Conservation (phyloP, 2,113 vertebrate genomes). For the Ciconia maguari region DNA sequence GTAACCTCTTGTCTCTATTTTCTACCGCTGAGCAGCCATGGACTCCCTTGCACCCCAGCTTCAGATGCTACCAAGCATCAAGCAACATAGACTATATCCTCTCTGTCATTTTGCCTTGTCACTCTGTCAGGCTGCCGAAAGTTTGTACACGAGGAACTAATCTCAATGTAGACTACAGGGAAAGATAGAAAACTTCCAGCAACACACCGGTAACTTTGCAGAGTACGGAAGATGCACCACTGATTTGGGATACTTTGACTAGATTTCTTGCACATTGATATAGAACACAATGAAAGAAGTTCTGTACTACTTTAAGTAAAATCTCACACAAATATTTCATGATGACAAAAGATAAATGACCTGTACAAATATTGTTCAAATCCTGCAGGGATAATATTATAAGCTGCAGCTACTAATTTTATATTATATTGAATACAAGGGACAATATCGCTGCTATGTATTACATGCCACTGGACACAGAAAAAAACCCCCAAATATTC, state of each 20-base stretch:
- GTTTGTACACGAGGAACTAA: rapidly evolving
- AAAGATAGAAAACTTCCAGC: not conserved
- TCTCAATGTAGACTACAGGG: no score
- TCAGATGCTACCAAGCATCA: not conserved
- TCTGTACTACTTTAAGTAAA: not conserved
- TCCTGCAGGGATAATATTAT: not conserved
- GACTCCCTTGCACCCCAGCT: not conserved
- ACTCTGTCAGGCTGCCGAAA: not conserved
- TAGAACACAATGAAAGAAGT: not conserved
- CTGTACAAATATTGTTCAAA: not conserved
- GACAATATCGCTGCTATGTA: not conserved
- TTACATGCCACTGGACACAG: not conserved
- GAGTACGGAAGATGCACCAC: not conserved
- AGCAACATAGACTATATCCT: rapidly evolving
- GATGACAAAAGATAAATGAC: not conserved
- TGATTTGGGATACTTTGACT: not conserved
- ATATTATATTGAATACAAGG: not conserved
- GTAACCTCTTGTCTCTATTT: not conserved
- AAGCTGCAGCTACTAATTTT: not conserved
- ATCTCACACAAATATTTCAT: not conserved
- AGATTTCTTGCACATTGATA: not conserved
- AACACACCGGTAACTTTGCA: not conserved
- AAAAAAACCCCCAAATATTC: not conserved
- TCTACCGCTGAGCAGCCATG: rapidly evolving
- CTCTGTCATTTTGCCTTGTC: not conserved